phyloP scores from a whole-genome alignment of 2,888 invertebrate species.

The Aporophyla lueneburgensis region DNA sequence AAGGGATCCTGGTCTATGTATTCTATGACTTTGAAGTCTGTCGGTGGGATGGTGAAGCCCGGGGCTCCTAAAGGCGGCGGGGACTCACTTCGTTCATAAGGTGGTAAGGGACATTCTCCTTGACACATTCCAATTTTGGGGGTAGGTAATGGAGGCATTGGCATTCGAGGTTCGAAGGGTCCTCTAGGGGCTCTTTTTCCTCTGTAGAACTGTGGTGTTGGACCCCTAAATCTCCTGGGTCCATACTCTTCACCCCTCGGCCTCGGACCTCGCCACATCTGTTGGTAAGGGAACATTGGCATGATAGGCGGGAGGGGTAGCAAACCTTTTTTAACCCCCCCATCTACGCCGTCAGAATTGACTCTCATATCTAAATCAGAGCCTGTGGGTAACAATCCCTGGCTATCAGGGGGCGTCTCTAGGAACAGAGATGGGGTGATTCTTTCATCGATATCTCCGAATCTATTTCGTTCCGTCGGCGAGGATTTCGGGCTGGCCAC shows the following conservation, averaged over 20 bases:
- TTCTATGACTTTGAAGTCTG: constrained; percentile 83
- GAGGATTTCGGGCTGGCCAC: constrained; percentile 87
- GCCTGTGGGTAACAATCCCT: constrained; percentile 71
- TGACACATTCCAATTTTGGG: constrained; percentile 84
- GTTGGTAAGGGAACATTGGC: constrained; percentile 78
- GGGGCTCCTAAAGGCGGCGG: constrained; percentile 86
- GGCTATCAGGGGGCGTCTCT: constrained; percentile 80
- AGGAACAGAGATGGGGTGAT: constrained; percentile 80
- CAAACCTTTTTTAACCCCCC: constrained; percentile 63
- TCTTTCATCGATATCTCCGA: constrained; percentile 90
- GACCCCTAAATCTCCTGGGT: constrained; percentile 81
- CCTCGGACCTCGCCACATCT: constrained; percentile 82
- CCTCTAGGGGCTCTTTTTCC: constrained; percentile 78
- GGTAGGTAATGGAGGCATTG: constrained; percentile 78
- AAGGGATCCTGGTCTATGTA: constrained; percentile 92
- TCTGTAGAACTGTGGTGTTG: constrained; percentile 79
- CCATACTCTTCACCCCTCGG: constrained; percentile 81
- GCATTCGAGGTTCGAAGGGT: constrained; percentile 79
- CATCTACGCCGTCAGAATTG: constrained; percentile 73
- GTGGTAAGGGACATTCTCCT: constrained; percentile 80
- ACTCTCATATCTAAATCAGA: constrained; percentile 85
- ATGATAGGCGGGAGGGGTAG: constrained; percentile 79
- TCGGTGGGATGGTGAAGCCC: constrained; percentile 80
- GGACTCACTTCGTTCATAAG: constrained; percentile 80
- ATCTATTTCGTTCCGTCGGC: constrained; percentile 81